Conservation (phyloP, 1,140 invertebrate species). For the Drosophila tropicalis region DNA sequence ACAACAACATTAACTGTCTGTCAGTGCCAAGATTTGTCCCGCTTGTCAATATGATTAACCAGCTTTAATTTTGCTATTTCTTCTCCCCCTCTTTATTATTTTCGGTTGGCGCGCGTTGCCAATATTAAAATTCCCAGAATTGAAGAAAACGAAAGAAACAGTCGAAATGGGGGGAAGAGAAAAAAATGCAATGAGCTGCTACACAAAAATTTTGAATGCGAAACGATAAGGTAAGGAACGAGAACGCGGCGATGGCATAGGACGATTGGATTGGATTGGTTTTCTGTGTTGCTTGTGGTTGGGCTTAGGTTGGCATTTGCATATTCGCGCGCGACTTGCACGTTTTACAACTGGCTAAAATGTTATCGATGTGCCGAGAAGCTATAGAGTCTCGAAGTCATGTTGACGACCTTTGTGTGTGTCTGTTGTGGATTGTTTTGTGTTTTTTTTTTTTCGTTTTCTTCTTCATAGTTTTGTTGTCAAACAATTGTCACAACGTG, state of each 20-base stretch:
- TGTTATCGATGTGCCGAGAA: constrained; percentile 62
- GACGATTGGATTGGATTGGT: constrained; percentile 35
- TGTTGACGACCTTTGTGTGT: constrained; percentile 59
- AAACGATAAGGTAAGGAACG: constrained; percentile 24
- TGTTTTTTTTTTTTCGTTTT: constrained; percentile 34
- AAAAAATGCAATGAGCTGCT: constrained; percentile 37
- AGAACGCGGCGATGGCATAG: constrained; percentile 39
- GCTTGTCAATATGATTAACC: constrained; percentile 58
- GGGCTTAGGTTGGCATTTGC: constrained; percentile 61
- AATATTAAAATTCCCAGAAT: constrained; percentile 42
- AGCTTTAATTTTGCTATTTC: constrained; percentile 26
- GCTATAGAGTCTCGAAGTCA: constrained; percentile 48
- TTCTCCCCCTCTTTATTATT: constrained; percentile 1
- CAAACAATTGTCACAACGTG: constrained; percentile 81
- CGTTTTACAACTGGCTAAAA: constrained; percentile 63
- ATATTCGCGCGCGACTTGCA: constrained; percentile 75
- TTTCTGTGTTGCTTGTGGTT: constrained; percentile 11
- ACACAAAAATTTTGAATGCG: constrained; percentile 47
- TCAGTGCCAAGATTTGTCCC: constrained; percentile 57
- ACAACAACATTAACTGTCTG: constrained; percentile 31
- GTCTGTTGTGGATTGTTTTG: constrained; percentile 43
- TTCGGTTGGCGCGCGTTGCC: background rate
- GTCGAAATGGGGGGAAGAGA: background rate
- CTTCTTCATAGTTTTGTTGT: constrained; percentile 54
- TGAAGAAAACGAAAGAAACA: constrained; percentile 11